A percentile compares a stretch with the other conserved stretches of the same genome.
Conservation (phyloP, 2,797 vertebrate species). For the Glyptemys insculpta region DNA sequence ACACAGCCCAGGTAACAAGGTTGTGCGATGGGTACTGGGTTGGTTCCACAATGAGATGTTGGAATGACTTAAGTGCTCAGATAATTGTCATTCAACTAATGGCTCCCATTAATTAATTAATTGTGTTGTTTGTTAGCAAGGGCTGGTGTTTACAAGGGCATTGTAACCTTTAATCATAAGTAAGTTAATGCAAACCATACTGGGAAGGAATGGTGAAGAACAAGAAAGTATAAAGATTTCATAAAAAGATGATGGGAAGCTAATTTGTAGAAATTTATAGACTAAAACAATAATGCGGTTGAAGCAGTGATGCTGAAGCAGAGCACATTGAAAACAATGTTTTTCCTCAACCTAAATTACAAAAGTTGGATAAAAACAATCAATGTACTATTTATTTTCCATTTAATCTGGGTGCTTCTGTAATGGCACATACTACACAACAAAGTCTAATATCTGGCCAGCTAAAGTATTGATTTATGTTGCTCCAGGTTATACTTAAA, state of each 20-base stretch:
- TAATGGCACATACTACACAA: constrained; percentile 27
- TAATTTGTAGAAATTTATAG: constrained; percentile 18
- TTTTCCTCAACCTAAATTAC: constrained; percentile 36
- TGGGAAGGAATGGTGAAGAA: neutral
- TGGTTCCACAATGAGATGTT: neutral
- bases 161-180: neutral
- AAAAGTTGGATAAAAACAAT: constrained; percentile 51
- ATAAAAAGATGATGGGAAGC: neutral
- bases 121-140: neutral
- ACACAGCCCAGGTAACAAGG: neutral
- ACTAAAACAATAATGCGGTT: neutral
- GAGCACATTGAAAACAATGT: neutral
- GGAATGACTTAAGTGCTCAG: neutral
- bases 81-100: neutral
- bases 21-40: neutral
- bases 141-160: neutral
- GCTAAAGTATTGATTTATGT: constrained; percentile 54
- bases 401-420: constrained; percentile 64
- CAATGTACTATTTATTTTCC: constrained; percentile 51
- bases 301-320: neutral
- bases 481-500: constrained; percentile 47
- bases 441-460: constrained; percentile 32
- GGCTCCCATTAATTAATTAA: neutral
- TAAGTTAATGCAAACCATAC: neutral
- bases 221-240: constrained; percentile 28